Evolutionary conservation across 2,113 vertebrate species (phyloP).

Genomic region (Microtus montanus): DNA sequence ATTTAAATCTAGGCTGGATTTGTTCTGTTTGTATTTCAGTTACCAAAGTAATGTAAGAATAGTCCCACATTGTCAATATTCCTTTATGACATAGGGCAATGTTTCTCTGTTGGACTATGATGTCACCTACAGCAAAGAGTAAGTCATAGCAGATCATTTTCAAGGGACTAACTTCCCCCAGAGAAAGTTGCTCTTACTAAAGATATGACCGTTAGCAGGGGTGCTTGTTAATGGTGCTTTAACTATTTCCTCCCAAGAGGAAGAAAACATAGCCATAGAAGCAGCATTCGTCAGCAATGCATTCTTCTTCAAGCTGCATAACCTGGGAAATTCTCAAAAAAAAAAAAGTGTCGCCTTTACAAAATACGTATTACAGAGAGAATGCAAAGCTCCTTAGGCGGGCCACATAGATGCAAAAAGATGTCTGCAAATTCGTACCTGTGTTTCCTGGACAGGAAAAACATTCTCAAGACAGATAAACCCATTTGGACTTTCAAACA

Average conservation of each 20-base stretch:
- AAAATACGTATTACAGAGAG: slow-evolving; percentile 1
- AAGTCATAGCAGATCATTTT: slow-evolving; percentile 46
- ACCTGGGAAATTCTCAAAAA: slow-evolving; percentile 16
- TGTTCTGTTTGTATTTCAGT: background rate
- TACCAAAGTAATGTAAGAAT: background rate
- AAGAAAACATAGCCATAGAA: background rate
- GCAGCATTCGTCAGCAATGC: background rate
- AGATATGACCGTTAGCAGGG: background rate
- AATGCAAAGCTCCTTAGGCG: background rate
- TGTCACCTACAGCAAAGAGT: background rate
- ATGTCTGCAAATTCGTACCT: background rate
- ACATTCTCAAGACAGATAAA: background rate
- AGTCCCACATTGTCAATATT: background rate
- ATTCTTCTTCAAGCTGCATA: background rate
- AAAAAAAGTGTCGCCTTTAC: background rate
- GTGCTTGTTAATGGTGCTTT: slow-evolving; percentile 7
- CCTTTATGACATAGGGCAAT: background rate
- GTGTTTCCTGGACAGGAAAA: background rate
- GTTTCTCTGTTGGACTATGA: background rate
- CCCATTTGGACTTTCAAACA: slow-evolving; percentile 38
- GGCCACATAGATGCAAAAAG: background rate
- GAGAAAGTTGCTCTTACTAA: slow-evolving; percentile 25
- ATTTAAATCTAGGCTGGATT: background rate
- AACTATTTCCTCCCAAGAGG: background rate
- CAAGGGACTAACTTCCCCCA: background rate